Conservation (phyloP, 2,113 vertebrate genomes). For the Pedetes capensis region DNA sequence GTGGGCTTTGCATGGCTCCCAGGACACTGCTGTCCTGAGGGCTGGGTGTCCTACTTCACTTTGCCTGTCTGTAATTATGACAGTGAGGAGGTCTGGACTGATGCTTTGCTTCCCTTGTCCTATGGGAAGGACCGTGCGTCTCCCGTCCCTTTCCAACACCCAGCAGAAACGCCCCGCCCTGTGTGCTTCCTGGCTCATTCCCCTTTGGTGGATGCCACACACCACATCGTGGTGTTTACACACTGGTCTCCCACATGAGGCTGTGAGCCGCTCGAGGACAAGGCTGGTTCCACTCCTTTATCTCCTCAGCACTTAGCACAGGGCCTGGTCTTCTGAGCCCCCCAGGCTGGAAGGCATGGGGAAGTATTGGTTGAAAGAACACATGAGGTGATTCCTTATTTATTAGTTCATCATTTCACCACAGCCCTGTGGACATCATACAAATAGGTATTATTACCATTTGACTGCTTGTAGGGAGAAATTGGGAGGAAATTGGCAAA, state of each 20-base stretch:
- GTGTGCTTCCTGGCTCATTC: not conserved
- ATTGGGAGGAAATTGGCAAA: too few species aligned
- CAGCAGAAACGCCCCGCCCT: not conserved
- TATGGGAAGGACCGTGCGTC: not conserved
- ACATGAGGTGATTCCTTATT: not conserved
- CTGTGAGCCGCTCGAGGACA: not conserved
- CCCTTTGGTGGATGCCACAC: not conserved
- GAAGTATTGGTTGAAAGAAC: not conserved
- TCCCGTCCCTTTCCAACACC: not conserved
- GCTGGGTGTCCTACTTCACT: not conserved
- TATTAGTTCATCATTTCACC: not conserved
- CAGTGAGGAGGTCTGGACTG: not conserved
- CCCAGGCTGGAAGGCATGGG: not conserved
- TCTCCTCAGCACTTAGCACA: not conserved
- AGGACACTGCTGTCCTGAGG: not conserved
- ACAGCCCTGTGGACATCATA: not conserved
- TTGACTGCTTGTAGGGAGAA: too few species aligned
- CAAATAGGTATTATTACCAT: not conserved
- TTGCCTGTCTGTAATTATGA: not conserved
- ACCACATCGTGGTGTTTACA: fast-evolving
- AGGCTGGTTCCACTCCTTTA: not conserved
- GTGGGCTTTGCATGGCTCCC: not conserved
- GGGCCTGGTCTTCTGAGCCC: too few species aligned
- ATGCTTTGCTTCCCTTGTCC: not conserved
- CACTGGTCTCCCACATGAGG: fast-evolving